These are phyloP conservation scores for Andinoacara biseriatus DNA, from an alignment of 2,113 vertebrate species.

Conservation along the genomic window DNA sequence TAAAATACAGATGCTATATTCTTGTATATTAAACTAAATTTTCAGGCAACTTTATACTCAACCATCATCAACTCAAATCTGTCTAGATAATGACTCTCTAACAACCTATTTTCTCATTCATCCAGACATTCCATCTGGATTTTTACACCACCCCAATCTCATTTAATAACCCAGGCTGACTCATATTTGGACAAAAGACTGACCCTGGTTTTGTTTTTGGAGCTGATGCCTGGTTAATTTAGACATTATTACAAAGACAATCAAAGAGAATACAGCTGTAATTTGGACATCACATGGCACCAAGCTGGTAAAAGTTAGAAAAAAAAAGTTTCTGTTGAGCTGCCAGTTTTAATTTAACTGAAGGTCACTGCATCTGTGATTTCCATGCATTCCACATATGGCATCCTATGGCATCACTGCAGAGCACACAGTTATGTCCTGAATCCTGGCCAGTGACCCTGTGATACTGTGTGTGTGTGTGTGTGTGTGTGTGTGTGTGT, in stretches of 20 bases:
- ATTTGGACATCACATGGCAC: slow-evolving; percentile 23
- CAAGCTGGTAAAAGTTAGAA: neutral
- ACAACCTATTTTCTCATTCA: slow-evolving; percentile 28
- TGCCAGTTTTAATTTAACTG: slow-evolving; percentile 1
- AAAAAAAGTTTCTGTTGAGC: neutral
- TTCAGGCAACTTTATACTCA: slow-evolving; percentile 18
- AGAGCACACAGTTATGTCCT: slow-evolving; percentile 1
- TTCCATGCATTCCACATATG: slow-evolving; percentile 19
- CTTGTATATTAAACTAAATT: neutral
- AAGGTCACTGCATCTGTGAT: slow-evolving; percentile 36
- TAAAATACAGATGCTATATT: neutral
- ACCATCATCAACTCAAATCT: slow-evolving; percentile 10
- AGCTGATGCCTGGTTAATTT: slow-evolving; percentile 24
- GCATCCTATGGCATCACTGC: slow-evolving; percentile 33
- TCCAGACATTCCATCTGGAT: slow-evolving; percentile 49
- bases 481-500: neutral
- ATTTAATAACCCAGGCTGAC: slow-evolving; percentile 22
- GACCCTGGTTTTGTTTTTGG: slow-evolving; percentile 1
- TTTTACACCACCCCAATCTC: slow-evolving; percentile 31
- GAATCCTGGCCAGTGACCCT: slow-evolving; percentile 32
- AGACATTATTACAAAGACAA: slow-evolving; percentile 35
- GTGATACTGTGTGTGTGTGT: slow-evolving; percentile 17
- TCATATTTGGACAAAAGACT: slow-evolving; percentile 20
- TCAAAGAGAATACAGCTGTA: slow-evolving; percentile 21
- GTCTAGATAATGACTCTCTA: slow-evolving; percentile 36